Evolutionary conservation across 2,797 vertebrate species (phyloP).

Genomic region (Lacerta agilis): DNA sequence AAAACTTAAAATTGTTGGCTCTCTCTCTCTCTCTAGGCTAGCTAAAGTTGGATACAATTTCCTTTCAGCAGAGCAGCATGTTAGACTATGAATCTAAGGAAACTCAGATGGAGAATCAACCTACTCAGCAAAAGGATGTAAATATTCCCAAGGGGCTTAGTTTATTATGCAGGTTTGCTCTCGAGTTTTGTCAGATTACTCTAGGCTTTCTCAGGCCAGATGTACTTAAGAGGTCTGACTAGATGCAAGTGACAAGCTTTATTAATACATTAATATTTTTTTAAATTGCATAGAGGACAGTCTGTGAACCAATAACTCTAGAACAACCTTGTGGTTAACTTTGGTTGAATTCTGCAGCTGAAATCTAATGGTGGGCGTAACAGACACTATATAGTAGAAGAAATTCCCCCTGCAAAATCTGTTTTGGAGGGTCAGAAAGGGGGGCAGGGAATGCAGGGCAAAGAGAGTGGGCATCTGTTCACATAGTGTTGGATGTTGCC

Average conservation of each 20-base stretch:
- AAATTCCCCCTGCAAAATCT: too few relatives aligned
- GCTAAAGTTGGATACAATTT: constrained; percentile 50
- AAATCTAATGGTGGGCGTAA: too few relatives aligned
- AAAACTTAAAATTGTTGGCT: constrained; percentile 59
- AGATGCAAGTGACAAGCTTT: constrained; percentile 29
- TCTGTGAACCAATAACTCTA: neutral
- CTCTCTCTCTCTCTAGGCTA: constrained; percentile 27
- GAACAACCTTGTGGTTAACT: neutral
- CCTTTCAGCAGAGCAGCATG: constrained; percentile 39
- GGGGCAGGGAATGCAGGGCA: too few relatives aligned
- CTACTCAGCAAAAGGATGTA: constrained; percentile 13
- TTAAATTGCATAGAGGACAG: neutral
- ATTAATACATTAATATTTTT: constrained; percentile 1
- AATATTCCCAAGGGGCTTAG: neutral
- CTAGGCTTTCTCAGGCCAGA: constrained; percentile 24
- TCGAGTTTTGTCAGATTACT: constrained; percentile 45
- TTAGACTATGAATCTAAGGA: constrained; percentile 44
- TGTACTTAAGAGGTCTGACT: constrained; percentile 43
- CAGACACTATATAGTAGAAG: too few relatives aligned
- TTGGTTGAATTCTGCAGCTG: constrained; percentile 16
- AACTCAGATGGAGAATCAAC: constrained; percentile 36
- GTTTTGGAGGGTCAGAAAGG: too few relatives aligned
- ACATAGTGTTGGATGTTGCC: too few relatives aligned
- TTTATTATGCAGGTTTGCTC: constrained; percentile 24
- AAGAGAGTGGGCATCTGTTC: too few relatives aligned